A percentile compares a stretch with the other conserved stretches of the same genome.
Evolutionary conservation across 2,888 invertebrate genomes (phyloP).

Genomic region (Acronicta aceris): DNA sequence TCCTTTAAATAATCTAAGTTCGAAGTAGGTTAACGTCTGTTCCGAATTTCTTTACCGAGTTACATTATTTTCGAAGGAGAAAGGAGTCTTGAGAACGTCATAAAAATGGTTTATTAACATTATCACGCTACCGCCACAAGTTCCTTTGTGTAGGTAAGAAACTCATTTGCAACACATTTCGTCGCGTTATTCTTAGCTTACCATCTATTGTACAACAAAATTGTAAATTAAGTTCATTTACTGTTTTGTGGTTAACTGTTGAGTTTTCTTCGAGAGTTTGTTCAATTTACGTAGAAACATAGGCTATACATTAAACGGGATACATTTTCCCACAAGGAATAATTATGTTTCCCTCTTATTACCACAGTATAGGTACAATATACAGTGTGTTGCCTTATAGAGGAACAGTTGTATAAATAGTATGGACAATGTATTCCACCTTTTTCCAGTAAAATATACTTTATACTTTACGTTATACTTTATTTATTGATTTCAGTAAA

Average conservation of each 20-base stretch:
- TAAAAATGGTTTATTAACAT: constrained; percentile 55
- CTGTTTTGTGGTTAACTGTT: constrained; percentile 8
- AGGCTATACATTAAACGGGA: no score
- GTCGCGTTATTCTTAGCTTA: constrained; percentile 32
- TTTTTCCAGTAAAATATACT: no score
- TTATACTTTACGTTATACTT: no score
- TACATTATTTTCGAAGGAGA: constrained; percentile 33
- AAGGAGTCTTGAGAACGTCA: constrained; percentile 39
- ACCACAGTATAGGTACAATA: background rate
- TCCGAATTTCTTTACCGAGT: constrained; percentile 34
- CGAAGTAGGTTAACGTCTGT: constrained; percentile 54
- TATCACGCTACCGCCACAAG: constrained; percentile 40
- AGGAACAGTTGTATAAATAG: no score
- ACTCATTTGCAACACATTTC: constrained; percentile 50
- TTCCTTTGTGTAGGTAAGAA: constrained; percentile 38
- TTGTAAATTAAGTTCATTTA: constrained; percentile 45
- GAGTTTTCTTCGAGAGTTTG: constrained; percentile 1
- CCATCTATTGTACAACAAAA: constrained; percentile 36
- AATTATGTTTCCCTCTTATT: background rate
- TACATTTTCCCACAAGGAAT: no score
- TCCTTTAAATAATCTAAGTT: constrained; percentile 41
- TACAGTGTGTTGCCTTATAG: no score
- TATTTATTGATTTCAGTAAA: no score
- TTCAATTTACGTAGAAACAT: background rate
- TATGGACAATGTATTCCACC: no score